Evolutionary conservation across 1,140 invertebrate species (phyloP).

Genomic region (Drosophila melanica): DNA sequence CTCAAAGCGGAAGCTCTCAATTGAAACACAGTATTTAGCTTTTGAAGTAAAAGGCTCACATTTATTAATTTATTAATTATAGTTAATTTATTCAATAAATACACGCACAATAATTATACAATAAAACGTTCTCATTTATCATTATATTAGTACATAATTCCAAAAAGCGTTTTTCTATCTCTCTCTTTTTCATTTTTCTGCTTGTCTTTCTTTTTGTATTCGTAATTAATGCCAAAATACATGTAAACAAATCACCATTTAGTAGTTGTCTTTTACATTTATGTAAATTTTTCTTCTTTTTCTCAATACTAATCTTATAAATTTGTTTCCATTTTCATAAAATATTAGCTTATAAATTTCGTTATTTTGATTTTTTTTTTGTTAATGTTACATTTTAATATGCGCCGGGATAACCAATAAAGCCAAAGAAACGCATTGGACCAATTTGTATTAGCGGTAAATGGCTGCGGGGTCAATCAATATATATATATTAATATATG

Average conservation of each 20-base stretch:
- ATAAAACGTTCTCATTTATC: conserved; percentile 71
- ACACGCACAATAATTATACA: conserved; percentile 75
- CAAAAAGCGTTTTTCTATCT: conserved; percentile 64
- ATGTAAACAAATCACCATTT: conserved; percentile 72
- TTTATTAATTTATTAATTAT: conserved; percentile 73
- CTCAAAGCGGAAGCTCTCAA: not conserved
- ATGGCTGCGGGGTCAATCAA: conserved; percentile 26
- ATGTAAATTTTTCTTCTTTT: conserved; percentile 2
- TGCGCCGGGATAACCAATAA: conserved; percentile 63
- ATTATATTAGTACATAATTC: conserved; percentile 58
- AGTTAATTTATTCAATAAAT: conserved; percentile 74
- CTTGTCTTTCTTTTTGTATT: conserved; percentile 14
- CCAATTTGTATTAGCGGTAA: conserved; percentile 47
- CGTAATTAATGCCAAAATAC: conserved; percentile 52
- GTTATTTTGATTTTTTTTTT: conserved; percentile 25
- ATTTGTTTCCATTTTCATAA: conserved; percentile 7
- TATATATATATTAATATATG: conserved; percentile 23
- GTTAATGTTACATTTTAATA: conserved; percentile 40
- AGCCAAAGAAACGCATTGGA: conserved; percentile 75
- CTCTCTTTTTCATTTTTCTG: conserved; percentile 23
- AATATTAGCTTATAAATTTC: conserved; percentile 50
- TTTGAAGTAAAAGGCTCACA: conserved; percentile 79
- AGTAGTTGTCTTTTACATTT: conserved; percentile 27
- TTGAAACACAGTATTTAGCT: conserved; percentile 34
- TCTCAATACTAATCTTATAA: conserved; percentile 41